phyloP scores from a whole-genome alignment of 2,797 vertebrate genomes.

The Melanotaenia trifasciata region DNA sequence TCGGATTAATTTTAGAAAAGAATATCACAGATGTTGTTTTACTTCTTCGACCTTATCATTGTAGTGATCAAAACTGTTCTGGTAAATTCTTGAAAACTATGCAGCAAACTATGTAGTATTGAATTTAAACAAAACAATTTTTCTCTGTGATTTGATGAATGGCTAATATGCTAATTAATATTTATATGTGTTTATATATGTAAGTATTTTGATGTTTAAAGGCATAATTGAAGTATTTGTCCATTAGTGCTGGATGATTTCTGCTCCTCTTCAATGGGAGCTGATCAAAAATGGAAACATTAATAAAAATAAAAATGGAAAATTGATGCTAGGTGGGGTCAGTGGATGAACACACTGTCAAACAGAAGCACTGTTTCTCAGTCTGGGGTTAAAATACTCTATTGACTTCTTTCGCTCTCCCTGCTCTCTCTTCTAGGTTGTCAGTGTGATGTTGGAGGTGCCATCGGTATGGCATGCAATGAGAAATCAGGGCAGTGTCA shows the following conservation, averaged over 20 bases:
- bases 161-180: not conserved
- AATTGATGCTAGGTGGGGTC: not conserved
- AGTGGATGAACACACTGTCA: not conserved
- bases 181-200: too few species aligned
- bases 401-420: not conserved
- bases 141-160: not conserved
- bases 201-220: too few species aligned
- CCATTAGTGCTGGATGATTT: too few species aligned
- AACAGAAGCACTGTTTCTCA: not conserved
- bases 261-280: too few species aligned
- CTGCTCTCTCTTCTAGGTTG: conserved; percentile 82
- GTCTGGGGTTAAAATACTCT: not conserved
- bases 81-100: not conserved
- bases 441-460: conserved; percentile 89
- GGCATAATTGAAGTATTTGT: too few species aligned
- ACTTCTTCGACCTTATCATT: too few species aligned
- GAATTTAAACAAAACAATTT: not conserved
- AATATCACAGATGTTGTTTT: not conserved
- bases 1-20: not conserved
- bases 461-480: conserved; percentile 78
- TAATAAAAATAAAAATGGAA: not conserved
- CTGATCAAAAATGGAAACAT: too few species aligned
- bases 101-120: not conserved
- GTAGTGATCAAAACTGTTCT: not conserved
- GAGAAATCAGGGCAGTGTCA: conserved; percentile 82